A percentile compares a stretch with the other conserved stretches of the same genome.
Evolutionary conservation across 2,888 invertebrate species (phyloP).

Genomic region (Latheticus oryzae): DNA sequence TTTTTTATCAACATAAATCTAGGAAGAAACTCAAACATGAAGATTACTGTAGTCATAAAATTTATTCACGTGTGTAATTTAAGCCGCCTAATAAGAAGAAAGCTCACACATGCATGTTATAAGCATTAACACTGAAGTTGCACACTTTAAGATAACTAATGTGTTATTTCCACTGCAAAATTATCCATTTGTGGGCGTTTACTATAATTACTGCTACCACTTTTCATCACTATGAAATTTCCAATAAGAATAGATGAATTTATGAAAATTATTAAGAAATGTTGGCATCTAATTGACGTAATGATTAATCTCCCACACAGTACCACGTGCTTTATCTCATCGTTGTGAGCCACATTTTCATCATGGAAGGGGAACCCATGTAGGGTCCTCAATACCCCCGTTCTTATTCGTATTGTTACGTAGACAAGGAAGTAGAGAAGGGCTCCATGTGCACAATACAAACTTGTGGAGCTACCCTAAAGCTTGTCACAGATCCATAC

Average conservation of each 20-base stretch:
- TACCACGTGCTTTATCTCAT: slow-evolving; percentile 47
- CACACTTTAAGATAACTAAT: slow-evolving; percentile 32
- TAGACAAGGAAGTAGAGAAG: slow-evolving; percentile 20
- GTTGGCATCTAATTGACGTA: background rate
- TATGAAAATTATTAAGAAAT: slow-evolving; percentile 9
- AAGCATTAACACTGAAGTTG: slow-evolving; percentile 13
- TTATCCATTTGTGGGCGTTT: slow-evolving; percentile 19
- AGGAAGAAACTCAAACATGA: too few relatives aligned
- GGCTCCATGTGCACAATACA: slow-evolving; percentile 32
- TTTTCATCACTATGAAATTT: background rate
- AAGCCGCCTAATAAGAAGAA: slow-evolving; percentile 20
- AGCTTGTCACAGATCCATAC: slow-evolving; percentile 5
- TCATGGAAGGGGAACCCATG: slow-evolving; percentile 20
- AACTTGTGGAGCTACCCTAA: slow-evolving; percentile 14
- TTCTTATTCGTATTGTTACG: slow-evolving; percentile 43
- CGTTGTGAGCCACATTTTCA: slow-evolving; percentile 41
- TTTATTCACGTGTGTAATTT: slow-evolving; percentile 22
- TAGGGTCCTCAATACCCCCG: slow-evolving; percentile 41
- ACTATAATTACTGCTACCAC: slow-evolving; percentile 8
- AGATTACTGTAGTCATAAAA: too few relatives aligned
- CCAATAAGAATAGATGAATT: background rate
- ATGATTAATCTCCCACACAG: slow-evolving; percentile 28
- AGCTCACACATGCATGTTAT: slow-evolving; percentile 8
- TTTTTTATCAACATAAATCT: too few relatives aligned
- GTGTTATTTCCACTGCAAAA: slow-evolving; percentile 16